Percentiles rank a stretch among this genome's conserved stretches.
Conservation (phyloP, 2,888 invertebrate species). For the Hedya salicella region DNA sequence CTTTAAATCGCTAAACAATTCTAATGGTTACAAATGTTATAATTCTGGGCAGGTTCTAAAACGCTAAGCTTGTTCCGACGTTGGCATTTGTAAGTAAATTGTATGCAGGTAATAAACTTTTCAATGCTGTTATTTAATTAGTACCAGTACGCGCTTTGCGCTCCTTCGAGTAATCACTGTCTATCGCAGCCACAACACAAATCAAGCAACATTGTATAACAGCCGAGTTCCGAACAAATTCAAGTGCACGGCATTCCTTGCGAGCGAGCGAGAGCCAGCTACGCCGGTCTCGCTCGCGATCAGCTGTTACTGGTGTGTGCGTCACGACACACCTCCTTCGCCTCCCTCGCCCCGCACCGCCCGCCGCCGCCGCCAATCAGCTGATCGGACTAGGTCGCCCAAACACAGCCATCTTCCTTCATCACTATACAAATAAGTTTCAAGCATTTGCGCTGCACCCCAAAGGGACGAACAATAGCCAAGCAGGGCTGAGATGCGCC, state of each 20-base stretch:
- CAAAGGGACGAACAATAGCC: not conserved
- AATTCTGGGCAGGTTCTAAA: too few species aligned
- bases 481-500: slow-evolving; percentile 32
- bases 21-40: too few species aligned
- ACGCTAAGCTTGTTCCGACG: too few species aligned
- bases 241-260: slow-evolving; percentile 28
- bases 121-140: too few species aligned
- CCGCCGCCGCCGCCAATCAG: slow-evolving; percentile 69
- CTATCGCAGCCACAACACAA: not conserved
- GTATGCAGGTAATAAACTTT: too few species aligned
- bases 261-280: slow-evolving; percentile 18
- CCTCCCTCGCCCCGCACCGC: slow-evolving; percentile 46
- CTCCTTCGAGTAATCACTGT: not conserved
- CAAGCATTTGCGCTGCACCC: not conserved
- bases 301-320: slow-evolving; percentile 38
- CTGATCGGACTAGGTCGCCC: slow-evolving; percentile 75
- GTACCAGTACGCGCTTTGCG: not conserved
- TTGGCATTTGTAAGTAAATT: too few species aligned
- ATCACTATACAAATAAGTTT: not conserved
- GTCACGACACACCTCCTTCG: slow-evolving; percentile 44
- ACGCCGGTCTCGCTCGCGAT: slow-evolving; percentile 34
- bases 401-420: slow-evolving; percentile 34
- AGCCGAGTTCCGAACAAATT: slow-evolving; percentile 12
- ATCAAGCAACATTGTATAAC: slow-evolving; percentile 9
- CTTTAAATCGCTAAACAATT: too few species aligned